Percentiles rank a stretch among this genome's conserved stretches.
Conservation (phyloP, 1,140 invertebrate species). For the Amphibalanus amphitrite region DNA sequence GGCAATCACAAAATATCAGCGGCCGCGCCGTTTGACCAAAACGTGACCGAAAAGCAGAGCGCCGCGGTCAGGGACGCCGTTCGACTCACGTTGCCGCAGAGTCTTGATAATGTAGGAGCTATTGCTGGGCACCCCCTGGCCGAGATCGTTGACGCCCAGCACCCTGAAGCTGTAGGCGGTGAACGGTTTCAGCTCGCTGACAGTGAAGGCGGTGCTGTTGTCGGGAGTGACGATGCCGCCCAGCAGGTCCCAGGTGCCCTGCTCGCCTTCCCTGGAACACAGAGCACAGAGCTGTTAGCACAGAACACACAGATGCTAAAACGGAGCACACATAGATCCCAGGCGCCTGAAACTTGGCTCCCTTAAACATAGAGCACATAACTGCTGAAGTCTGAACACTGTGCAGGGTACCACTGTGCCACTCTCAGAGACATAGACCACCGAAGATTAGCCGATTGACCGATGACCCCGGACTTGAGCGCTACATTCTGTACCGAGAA, state of each 20-base stretch:
- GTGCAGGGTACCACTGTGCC: no score
- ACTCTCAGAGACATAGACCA: no score
- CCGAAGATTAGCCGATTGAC: no score
- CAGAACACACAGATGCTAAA: neutral
- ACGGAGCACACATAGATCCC: no score
- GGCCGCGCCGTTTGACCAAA: neutral
- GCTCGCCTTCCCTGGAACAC: constrained; percentile 25
- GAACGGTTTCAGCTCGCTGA: constrained; percentile 45
- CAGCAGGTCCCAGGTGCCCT: constrained; percentile 23
- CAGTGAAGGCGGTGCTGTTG: constrained; percentile 38
- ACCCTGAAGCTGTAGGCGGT: constrained; percentile 58
- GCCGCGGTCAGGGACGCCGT: neutral
- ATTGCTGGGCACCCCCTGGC: constrained; percentile 45
- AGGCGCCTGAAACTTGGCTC: no score
- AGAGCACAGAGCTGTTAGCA: neutral
- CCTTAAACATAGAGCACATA: no score
- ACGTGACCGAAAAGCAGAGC: neutral
- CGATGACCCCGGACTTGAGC: neutral
- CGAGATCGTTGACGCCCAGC: constrained; percentile 49
- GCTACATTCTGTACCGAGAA: neutral
- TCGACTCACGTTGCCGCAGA: constrained; percentile 41
- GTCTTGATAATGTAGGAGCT: constrained; percentile 58
- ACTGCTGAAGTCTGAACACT: no score
- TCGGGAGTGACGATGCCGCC: constrained; percentile 39
- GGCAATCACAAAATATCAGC: neutral